Percentiles rank a stretch among this genome's conserved stretches.
Evolutionary conservation across 2,113 vertebrate genomes (phyloP).

Genomic region (Lycocorax pyrrhopterus): DNA sequence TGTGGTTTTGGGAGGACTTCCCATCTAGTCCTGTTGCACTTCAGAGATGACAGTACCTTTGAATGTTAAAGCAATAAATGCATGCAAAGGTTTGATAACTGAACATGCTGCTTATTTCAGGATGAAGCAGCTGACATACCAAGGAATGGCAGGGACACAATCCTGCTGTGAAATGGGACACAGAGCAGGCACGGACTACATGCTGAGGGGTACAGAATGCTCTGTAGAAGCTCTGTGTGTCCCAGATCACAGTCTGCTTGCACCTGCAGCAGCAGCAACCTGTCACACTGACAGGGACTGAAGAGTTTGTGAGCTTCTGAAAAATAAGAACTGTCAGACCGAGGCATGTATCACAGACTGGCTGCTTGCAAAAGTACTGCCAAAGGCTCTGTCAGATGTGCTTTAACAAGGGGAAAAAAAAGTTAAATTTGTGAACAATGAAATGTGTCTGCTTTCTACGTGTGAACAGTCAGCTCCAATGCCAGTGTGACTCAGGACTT

Average conservation of each 20-base stretch:
- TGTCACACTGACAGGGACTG: neutral
- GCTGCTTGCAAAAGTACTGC: neutral
- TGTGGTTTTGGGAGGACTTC: neutral
- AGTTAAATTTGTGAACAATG: neutral
- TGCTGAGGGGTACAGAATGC: neutral
- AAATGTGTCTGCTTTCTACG: neutral
- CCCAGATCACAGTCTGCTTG: neutral
- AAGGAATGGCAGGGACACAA: neutral
- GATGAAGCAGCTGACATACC: neutral
- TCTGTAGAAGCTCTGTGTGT: neutral
- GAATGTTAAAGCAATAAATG: neutral
- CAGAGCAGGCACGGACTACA: neutral
- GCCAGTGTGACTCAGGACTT: neutral
- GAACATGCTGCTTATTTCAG: neutral
- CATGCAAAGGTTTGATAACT: neutral
- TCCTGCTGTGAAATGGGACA: neutral
- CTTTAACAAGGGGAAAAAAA: neutral
- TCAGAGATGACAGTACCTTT: neutral
- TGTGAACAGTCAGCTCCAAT: neutral
- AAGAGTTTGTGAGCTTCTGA: neutral
- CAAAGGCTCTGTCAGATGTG: neutral
- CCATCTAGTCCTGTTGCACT: neutral
- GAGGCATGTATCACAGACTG: neutral
- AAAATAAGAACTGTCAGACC: neutral
- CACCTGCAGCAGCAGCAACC: neutral